These are phyloP conservation scores for Leptodactylus fallax DNA, from an alignment of 2,797 vertebrate genomes.

Conservation along the genomic window DNA sequence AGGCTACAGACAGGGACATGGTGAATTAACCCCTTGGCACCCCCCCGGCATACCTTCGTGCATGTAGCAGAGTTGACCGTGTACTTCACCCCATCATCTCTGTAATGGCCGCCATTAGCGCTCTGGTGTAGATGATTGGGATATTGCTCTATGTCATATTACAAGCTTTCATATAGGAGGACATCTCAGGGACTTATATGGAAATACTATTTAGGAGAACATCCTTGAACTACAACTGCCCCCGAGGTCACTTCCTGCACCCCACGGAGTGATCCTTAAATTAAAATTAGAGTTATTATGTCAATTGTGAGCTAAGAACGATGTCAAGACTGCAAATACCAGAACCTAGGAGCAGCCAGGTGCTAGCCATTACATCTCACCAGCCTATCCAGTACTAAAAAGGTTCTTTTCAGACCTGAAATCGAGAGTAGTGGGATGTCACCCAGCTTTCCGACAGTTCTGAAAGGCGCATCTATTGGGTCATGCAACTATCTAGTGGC, in stretches of 20 bases:
- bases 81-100: not conserved
- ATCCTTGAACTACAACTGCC: not conserved
- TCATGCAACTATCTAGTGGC: too few relatives aligned
- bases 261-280: not conserved
- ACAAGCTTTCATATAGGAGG: not conserved
- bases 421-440: not conserved
- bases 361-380: not conserved
- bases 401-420: not conserved
- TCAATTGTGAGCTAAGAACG: conserved; percentile 14
- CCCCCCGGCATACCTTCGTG: not conserved
- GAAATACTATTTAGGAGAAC: not conserved
- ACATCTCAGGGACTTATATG: not conserved
- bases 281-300: conserved; percentile 14
- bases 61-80: not conserved
- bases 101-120: not conserved
- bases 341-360: not conserved
- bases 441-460: not conserved
- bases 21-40: not conserved
- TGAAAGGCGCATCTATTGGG: too few relatives aligned
- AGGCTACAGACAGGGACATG: not conserved
- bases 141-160: not conserved
- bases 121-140: not conserved
- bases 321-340: not conserved
- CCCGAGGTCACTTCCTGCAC: not conserved
- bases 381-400: not conserved